Evolutionary conservation across 2,888 invertebrate genomes (phyloP).

Genomic region (Hedychridium roseum): DNA sequence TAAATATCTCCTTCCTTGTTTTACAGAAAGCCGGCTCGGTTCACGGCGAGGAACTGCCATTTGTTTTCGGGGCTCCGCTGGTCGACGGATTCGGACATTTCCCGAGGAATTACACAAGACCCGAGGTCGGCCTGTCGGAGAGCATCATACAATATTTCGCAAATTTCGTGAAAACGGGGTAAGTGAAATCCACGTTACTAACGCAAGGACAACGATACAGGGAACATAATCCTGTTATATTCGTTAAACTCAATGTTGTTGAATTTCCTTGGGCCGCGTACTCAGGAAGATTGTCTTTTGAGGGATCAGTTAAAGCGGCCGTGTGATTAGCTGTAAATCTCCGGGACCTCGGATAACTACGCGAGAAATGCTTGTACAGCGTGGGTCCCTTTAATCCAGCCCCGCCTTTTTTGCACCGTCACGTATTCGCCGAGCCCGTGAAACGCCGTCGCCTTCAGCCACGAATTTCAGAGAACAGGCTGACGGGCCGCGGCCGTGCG

Average conservation of each 20-base stretch:
- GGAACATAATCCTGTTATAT: no score
- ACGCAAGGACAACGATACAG: no score
- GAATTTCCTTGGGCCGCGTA: no score
- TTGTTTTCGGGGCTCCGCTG: slow-evolving; percentile 89
- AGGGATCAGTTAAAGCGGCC: neutral
- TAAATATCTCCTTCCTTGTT: slow-evolving; percentile 4
- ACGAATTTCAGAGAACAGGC: neutral
- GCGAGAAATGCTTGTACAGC: no score
- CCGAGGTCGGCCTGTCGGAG: slow-evolving; percentile 86
- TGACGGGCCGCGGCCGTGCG: neutral
- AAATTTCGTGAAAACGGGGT: slow-evolving; percentile 91
- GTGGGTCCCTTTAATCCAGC: no score
- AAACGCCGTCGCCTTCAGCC: neutral
- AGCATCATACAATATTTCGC: slow-evolving; percentile 88
- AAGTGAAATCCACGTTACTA: no score
- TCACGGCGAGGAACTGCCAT: slow-evolving; percentile 91
- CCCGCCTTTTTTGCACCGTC: neutral
- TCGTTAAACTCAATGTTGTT: no score
- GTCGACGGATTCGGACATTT: slow-evolving; percentile 86
- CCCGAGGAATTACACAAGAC: slow-evolving; percentile 86
- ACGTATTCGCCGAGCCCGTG: neutral
- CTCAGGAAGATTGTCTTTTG: neutral
- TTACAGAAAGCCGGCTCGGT: slow-evolving; percentile 87
- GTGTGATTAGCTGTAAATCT: no score
- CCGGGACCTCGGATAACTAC: no score